Evolutionary conservation across 92 coral and sea anemone genomes (phyloP).

Genomic region (Porites lobata): DNA sequence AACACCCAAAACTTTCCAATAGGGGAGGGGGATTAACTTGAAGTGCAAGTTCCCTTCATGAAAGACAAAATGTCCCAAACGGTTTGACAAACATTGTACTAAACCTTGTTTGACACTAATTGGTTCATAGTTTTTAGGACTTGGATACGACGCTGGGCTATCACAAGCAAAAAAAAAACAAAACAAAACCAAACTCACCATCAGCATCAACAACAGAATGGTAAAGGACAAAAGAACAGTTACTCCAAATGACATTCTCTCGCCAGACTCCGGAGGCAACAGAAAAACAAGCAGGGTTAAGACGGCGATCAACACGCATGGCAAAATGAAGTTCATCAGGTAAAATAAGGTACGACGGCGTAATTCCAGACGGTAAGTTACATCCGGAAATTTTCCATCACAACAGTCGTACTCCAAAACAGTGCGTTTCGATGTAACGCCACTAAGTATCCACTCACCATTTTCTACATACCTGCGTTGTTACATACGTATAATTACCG

Average conservation of each 20-base stretch:
- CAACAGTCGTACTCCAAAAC: conserved; percentile 73
- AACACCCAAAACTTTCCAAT: no score
- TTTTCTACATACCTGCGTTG: conserved; percentile 78
- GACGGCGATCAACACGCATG: conserved; percentile 94
- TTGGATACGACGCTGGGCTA: no score
- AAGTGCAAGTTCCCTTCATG: no score
- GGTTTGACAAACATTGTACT: no score
- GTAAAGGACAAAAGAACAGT: conserved; percentile 95
- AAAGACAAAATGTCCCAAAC: no score
- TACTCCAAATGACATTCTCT: conserved; percentile 98
- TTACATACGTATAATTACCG: neutral
- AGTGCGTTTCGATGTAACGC: conserved; percentile 66
- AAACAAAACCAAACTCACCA: conserved; percentile 57
- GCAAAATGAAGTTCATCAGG: conserved; percentile 97
- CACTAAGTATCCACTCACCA: conserved; percentile 94
- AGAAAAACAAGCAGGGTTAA: conserved; percentile 93
- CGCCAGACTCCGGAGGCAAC: conserved; percentile 97
- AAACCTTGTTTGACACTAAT: no score
- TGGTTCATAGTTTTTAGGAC: no score
- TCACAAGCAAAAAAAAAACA: no score
- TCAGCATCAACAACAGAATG: conserved; percentile 89
- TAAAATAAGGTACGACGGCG: conserved; percentile 94
- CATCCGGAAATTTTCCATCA: conserved; percentile 83
- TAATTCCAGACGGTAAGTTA: conserved; percentile 74
- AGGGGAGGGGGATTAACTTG: no score